A percentile compares a stretch with the other conserved stretches of the same genome.
These are phyloP conservation scores for Carlito syrichta DNA, from an alignment of 2,113 vertebrate species.

Conservation along the genomic window DNA sequence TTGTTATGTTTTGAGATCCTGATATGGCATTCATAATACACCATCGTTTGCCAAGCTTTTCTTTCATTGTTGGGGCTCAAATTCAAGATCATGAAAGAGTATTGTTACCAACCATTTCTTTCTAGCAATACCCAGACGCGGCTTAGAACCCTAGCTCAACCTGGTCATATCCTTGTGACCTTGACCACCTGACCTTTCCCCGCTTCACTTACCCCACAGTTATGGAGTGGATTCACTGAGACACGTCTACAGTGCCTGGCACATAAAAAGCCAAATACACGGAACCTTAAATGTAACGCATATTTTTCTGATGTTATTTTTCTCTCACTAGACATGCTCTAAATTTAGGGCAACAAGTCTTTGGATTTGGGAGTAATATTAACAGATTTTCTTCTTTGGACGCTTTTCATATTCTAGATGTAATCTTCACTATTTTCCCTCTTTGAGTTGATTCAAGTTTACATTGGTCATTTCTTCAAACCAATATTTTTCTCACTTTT, in stretches of 20 bases:
- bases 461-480: background rate
- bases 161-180: background rate
- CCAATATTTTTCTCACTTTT: background rate
- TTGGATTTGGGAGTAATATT: background rate
- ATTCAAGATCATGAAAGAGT: background rate
- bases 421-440: background rate
- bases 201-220: background rate
- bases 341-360: background rate
- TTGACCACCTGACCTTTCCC: background rate
- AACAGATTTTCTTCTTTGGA: background rate
- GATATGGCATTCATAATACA: background rate
- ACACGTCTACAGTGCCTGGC: background rate
- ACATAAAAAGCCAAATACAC: background rate
- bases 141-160: background rate
- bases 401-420: background rate
- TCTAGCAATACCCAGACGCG: background rate
- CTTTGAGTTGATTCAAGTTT: background rate
- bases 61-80: background rate
- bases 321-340: background rate
- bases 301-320: background rate
- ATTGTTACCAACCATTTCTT: background rate
- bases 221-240: background rate
- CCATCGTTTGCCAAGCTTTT: background rate
- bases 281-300: background rate
- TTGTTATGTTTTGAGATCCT: background rate